Conservation (phyloP, 2,797 vertebrate genomes). For the Sebastes trivittatus region DNA sequence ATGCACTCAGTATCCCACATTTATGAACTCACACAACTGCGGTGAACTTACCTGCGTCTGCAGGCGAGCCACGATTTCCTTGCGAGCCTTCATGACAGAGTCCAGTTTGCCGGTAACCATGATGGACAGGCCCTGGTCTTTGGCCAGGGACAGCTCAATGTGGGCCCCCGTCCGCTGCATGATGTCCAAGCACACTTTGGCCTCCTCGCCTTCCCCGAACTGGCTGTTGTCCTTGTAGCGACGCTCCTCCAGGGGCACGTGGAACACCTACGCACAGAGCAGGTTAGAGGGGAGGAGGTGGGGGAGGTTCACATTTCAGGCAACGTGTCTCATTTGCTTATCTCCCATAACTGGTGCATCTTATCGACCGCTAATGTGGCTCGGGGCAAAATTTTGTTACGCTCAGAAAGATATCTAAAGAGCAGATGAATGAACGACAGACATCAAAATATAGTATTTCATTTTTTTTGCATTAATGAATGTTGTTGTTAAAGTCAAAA, state of each 20-base stretch:
- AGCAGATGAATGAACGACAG: not conserved
- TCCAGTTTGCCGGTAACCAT: constrained; percentile 88
- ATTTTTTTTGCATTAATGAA: not conserved
- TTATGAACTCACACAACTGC: not conserved
- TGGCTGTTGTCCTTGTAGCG: constrained; percentile 89
- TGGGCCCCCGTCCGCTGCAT: constrained; percentile 88
- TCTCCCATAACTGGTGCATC: not conserved
- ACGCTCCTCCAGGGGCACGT: constrained; percentile 87
- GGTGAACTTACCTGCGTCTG: constrained; percentile 82
- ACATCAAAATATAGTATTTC: not conserved
- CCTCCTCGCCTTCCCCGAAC: constrained; percentile 86
- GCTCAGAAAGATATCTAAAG: not conserved
- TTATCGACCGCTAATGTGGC: not conserved
- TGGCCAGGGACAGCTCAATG: constrained; percentile 86
- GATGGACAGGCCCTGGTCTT: constrained; percentile 88
- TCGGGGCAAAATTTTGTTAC: not conserved
- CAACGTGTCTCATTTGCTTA: not conserved
- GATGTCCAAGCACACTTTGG: constrained; percentile 86
- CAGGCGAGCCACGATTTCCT: constrained; percentile 86
- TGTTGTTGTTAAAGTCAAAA: not conserved
- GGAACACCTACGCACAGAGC: constrained; percentile 76
- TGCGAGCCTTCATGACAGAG: constrained; percentile 86
- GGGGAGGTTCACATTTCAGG: not conserved
- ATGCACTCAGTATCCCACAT: not conserved
- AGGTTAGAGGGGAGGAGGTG: not conserved